Base-by-base conservation (phyloP, 2,113 vertebrate genomes). In the Porphyrio hochstetteri region DNA sequence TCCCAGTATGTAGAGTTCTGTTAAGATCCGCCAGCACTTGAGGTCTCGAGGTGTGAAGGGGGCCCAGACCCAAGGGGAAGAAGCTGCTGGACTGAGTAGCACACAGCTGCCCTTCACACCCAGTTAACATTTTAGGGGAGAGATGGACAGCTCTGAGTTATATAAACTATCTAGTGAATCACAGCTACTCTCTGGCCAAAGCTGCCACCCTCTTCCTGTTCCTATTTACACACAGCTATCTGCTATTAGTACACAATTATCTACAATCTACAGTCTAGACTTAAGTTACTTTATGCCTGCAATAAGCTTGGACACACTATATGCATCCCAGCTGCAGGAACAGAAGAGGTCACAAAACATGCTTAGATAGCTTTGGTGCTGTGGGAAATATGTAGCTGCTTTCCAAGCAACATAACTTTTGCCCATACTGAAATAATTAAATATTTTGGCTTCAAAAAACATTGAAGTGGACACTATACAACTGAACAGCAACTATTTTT, bases 381-480 rank as follows among this genome's bases (percentile, higher is more conserved):
- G 50, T 28, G 68, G 68, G 80, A 93, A 81, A 78, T 60, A 67
- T 0, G 4, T 57, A 92, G 57, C n/a, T 84, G 76, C 55, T 71
- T 80, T 86, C 82, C 46, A 79, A 85, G 36, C 10, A 42, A 56
- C 27, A 1, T 63, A 90, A 72, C 40, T 86, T 78, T 35, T 67
- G 69, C 69, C 55, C 88, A 83, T 81, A 88, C 33, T 86, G 91
- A 95, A 93, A 93, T 72, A 85, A 92, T 93, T 56, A 82, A 65
- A 52, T 74, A 33, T 50, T 88, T 80, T 90, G 90, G 71, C 80
- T 86, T 70, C 27, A 86, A 50, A 9, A 56, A 90, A 63, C 23
- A 53, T 13, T 42, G 9, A n/a, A 95, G 60, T 77, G 55, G 91
- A 86, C 79, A 55, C n/a, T 57, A 72, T 11, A 86, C 44, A 90